phyloP scores from a whole-genome alignment of 2,888 invertebrate species.

The Gastracanthus pulcherrimus region DNA sequence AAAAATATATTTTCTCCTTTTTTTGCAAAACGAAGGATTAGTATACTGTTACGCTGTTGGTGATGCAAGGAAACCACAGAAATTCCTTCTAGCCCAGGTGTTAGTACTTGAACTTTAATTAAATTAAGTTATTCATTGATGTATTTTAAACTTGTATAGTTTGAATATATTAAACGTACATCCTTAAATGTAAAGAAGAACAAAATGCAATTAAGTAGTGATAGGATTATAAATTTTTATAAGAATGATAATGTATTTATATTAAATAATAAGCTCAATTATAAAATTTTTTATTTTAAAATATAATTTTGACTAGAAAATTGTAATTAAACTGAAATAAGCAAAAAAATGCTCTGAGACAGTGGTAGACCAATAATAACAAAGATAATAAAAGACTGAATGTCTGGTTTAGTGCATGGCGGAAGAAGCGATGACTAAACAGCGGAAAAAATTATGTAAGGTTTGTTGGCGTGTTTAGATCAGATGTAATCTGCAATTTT shows the following conservation, averaged over 20 bases:
- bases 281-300: no score
- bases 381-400: not conserved
- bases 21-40: no score
- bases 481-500: no score
- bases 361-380: not conserved
- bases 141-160: not conserved
- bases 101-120: not conserved
- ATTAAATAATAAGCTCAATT: no score
- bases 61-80: slow-evolving; percentile 26
- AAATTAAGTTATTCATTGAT: not conserved
- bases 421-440: slow-evolving; percentile 20
- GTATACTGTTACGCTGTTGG: not conserved
- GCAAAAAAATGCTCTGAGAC: no score
- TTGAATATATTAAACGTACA: not conserved
- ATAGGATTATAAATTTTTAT: no score
- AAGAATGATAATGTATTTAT: no score
- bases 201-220: no score
- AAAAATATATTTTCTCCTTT: no score
- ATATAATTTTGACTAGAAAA: no score
- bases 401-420: not conserved
- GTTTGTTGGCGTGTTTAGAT: not conserved
- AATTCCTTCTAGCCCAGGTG: not conserved
- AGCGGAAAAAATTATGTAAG: slow-evolving; percentile 16
- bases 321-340: no score
- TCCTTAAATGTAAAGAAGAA: not conserved